A percentile compares a stretch with the other conserved stretches of the same genome.
phyloP scores from a whole-genome alignment of 2,888 invertebrate species.

The Cephus spinipes region DNA sequence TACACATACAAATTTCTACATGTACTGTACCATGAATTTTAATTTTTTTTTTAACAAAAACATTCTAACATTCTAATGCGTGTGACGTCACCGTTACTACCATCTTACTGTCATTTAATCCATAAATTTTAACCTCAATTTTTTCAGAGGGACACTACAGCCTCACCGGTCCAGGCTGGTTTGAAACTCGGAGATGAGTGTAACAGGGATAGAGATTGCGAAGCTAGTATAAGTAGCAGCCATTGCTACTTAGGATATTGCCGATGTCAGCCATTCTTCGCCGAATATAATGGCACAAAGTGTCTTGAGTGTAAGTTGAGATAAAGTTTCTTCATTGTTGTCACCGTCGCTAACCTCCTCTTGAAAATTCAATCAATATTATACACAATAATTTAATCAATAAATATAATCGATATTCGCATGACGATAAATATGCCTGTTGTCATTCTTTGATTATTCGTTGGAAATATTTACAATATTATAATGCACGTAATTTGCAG shows the following conservation, averaged over 20 bases:
- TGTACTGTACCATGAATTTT: neutral
- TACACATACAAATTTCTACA: neutral
- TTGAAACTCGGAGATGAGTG: conserved; percentile 74
- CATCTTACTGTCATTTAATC: neutral
- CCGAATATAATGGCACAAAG: conserved; percentile 80
- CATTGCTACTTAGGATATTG: conserved; percentile 79
- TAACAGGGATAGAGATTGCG: conserved; percentile 74
- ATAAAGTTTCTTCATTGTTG: neutral
- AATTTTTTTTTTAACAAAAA: neutral
- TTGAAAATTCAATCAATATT: neutral
- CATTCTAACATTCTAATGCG: neutral
- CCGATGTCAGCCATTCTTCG: conserved; percentile 85
- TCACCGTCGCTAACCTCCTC: conserved; percentile 1
- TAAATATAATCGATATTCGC: conserved; percentile 2
- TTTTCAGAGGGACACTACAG: conserved; percentile 33
- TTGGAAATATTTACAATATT: neutral
- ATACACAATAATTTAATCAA: neutral
- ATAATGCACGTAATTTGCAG: conserved; percentile 69
- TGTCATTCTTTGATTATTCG: neutral
- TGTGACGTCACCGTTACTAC: neutral
- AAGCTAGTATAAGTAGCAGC: conserved; percentile 72
- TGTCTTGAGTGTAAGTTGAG: conserved; percentile 83
- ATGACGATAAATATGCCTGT: neutral
- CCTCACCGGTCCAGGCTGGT: conserved; percentile 40
- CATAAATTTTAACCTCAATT: neutral